These are phyloP conservation scores for Mormyrus iriodes DNA, from an alignment of 2,113 vertebrate species.

Conservation along the genomic window DNA sequence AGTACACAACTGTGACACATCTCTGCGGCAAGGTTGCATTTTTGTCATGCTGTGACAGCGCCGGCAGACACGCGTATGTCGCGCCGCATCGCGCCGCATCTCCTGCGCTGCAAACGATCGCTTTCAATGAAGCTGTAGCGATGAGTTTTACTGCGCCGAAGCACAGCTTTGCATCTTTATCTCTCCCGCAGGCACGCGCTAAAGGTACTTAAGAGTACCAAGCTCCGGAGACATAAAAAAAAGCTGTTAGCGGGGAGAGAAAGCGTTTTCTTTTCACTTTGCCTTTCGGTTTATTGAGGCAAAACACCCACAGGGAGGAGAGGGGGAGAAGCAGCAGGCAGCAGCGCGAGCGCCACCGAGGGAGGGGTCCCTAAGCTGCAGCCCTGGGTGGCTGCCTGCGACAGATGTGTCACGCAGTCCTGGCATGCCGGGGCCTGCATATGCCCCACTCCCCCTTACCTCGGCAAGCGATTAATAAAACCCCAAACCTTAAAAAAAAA, in stretches of 20 bases:
- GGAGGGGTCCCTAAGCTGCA: background rate
- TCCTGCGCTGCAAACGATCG: background rate
- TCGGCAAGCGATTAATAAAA: constrained; percentile 21
- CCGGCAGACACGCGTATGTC: background rate
- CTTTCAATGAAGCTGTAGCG: background rate
- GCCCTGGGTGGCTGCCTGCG: background rate
- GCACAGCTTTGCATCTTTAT: background rate
- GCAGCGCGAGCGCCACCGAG: background rate
- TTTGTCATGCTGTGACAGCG: background rate
- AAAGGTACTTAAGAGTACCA: background rate
- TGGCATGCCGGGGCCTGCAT: background rate
- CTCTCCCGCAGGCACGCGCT: background rate
- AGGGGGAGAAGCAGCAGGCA: background rate
- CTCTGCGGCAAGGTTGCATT: background rate
- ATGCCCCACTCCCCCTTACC: background rate
- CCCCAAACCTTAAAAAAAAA: background rate
- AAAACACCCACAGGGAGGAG: background rate
- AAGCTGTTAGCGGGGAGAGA: background rate
- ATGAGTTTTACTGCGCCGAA: background rate
- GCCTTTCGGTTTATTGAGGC: background rate
- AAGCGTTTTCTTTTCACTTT: background rate
- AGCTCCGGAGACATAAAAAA: background rate
- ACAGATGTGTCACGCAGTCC: constrained; percentile 13
- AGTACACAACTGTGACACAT: background rate
- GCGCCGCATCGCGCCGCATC: background rate